Evolutionary conservation across 1,140 invertebrate genomes (phyloP), one percentile per base, ranked within the genome.

Genomic region (Ericerus pela): DNA sequence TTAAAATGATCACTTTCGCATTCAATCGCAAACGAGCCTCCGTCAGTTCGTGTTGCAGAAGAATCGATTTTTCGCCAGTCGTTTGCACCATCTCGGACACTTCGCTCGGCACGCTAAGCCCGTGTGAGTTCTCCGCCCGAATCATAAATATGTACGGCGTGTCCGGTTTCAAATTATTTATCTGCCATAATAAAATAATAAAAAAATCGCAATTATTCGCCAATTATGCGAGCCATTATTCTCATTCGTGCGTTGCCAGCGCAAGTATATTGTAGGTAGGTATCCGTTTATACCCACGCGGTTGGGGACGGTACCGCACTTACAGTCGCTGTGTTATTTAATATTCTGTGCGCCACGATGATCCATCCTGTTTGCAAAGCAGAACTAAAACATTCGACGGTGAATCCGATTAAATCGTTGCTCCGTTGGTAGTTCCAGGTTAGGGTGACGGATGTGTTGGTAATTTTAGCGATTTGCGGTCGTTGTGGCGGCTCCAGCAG

Each of bases 131-230:
- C 69, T 89, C 84, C 0, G 90, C 88, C 55, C 91, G 75, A 10
- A 96, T 81, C n/a, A 92, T 72, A 64, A 96, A 95, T 31, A 90
- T 76, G 69, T 95, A 95, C 11, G 79, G 78, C 18, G 84, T 87
- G 61, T 86, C 86, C 2, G 82, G 83, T 58, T 80, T 82, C 43
- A 92, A 73, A 63, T 82, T 79, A 3, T 69, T 73, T 22, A 82
- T 75, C 72, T 79, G 58, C 41, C 20, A 47, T 47, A 47, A 47
- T 14, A 22, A 14, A n/a, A n/a, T n/a, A n/a, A n/a, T n/a, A n/a
- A n/a, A n/a, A n/a, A n/a, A n/a, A n/a, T n/a, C n/a, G n/a, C n/a
- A n/a, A n/a, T n/a, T n/a, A n/a, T n/a, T n/a, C n/a, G n/a, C n/a
- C n/a, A n/a, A n/a, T n/a, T n/a, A n/a, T n/a, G n/a, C n/a, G n/a